Base-by-base conservation (phyloP, 2,797 vertebrate genomes). In the Alectoris magna region DNA sequence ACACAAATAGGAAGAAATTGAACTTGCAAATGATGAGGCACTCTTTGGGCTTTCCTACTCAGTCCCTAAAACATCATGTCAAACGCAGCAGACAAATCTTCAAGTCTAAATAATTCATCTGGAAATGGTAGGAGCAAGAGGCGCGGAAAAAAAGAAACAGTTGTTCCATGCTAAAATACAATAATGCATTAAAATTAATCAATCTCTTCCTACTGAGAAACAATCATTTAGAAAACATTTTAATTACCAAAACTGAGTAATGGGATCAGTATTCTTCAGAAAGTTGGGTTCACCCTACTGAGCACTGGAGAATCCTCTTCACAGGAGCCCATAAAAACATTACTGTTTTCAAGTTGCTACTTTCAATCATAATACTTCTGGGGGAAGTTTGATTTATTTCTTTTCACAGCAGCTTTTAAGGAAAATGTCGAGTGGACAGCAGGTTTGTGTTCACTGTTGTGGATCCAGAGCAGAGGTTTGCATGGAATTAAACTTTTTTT, bases 161-260 rank as follows among this genome's bases (percentile, higher is more conserved):
- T 88, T 83, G n/a, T 94, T 95, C 70, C 59, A 13, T 83, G 85
- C 77, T 88, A 93, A 91, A 94, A 95, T 96, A 94, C 90, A 95
- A 90, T 95, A 95, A 78, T 73, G 73, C 90, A 94, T 94, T 91
- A 82, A 88, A 87, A 93, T 78, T 49, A 95, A 96, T 93, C 94
- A 90, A 87, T 93, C 92, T 93, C 84, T 58, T 90, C 90, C 92
- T 91, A 95, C 94, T 91, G 92, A 78, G 87, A 86, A 92, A 87
- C 88, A 79, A 73, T 96, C 83, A 60, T 94, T 94, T 74, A 91
- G 94, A 94, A 96, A 93, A 92, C 39, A 75, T 95, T 96, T 92
- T 94, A 95, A 96, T 96, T 94, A 93, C 76, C 70, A 66, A 64
- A 67, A 81, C 77, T 81, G 91, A 90, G 89, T 91, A 76, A 89